Evolutionary conservation across 2,888 invertebrate genomes (phyloP).

Genomic region (Odontomyia ornata): DNA sequence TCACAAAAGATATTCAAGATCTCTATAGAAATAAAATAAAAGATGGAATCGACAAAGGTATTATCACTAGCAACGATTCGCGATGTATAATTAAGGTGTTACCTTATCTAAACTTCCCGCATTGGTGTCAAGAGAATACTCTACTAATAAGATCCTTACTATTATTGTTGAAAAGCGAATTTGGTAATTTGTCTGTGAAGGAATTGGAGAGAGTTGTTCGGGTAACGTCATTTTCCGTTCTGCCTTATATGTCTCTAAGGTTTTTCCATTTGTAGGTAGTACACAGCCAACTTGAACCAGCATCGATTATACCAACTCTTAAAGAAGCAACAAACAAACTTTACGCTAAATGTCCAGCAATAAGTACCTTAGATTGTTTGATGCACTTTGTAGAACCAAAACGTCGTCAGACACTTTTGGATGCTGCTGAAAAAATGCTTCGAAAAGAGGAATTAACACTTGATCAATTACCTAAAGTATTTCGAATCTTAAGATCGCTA

Average conservation of each 20-base stretch:
- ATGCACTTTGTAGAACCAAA: slow-evolving; percentile 64
- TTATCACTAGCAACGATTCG: slow-evolving; percentile 55
- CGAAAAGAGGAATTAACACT: slow-evolving; percentile 46
- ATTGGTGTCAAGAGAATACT: slow-evolving; percentile 64
- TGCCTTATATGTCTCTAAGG: neutral
- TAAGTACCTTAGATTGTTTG: slow-evolving; percentile 63
- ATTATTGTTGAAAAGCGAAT: slow-evolving; percentile 59
- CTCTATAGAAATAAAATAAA: slow-evolving; percentile 61
- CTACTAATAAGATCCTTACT: slow-evolving; percentile 61
- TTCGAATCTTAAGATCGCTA: slow-evolving; percentile 63
- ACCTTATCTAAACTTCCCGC: slow-evolving; percentile 64
- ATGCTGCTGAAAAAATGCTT: slow-evolving; percentile 58
- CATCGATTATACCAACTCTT: slow-evolving; percentile 62
- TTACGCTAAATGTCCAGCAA: slow-evolving; percentile 59
- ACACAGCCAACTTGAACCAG: slow-evolving; percentile 67
- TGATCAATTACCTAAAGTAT: slow-evolving; percentile 58
- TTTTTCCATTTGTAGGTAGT: slow-evolving; percentile 60
- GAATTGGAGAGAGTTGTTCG: slow-evolving; percentile 63
- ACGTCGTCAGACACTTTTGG: slow-evolving; percentile 62
- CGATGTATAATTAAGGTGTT: slow-evolving; percentile 58
- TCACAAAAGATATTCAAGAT: slow-evolving; percentile 60
- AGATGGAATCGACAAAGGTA: slow-evolving; percentile 57
- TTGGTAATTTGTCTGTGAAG: slow-evolving; percentile 60
- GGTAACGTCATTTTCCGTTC: slow-evolving; percentile 54
- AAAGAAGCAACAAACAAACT: slow-evolving; percentile 62